Base-by-base conservation (phyloP, 2,888 invertebrate genomes). In the Melolontha melolontha region DNA sequence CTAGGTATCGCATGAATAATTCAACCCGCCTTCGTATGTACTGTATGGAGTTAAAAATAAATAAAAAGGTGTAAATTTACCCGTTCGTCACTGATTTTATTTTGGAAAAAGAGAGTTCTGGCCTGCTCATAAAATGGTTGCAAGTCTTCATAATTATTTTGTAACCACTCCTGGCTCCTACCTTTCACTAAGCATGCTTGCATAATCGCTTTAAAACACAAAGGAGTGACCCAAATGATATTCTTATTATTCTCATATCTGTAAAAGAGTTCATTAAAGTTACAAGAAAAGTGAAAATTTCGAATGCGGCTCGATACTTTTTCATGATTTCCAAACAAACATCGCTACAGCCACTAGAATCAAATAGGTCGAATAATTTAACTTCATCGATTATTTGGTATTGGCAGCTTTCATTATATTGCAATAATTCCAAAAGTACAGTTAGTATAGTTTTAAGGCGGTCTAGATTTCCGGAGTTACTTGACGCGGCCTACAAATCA, bases 71-170 rank as follows among this genome's bases (percentile, higher is more conserved):
- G n/a, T n/a, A 44, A 17, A 42, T 12, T 68, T 66, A 72, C 64
- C 51, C 55, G 66, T 66, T 73, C 75, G 39, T 73, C 73, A 2
- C 41, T 52, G 55, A 68, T 73, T 64, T 75, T 74, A 27, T 70
- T 67, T 51, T 74, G 72, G 50, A 73, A 67, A 34, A 55, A 68
- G 29, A 68, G 55, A n/a, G 68, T 54, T 39, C 68, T 71, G n/a
- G 75, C 73, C 11, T 68, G 64, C 11, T 73, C 66, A 69, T 77
- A 77, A 34, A 70, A 75, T 22, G 74, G 73, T 40, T 72, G 70
- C 12, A 80, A 65, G 22, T 73, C 67, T 14, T 74, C 69, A 52
- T 73, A 76, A 68, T 80, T 75, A 17, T 74, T 75, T 59, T 77
- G 74, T 39, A 81, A 69, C 79, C 80, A 79, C 29, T 67, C 67